Conservation (phyloP, 2,113 vertebrate genomes). For the Leuciscus idus region DNA sequence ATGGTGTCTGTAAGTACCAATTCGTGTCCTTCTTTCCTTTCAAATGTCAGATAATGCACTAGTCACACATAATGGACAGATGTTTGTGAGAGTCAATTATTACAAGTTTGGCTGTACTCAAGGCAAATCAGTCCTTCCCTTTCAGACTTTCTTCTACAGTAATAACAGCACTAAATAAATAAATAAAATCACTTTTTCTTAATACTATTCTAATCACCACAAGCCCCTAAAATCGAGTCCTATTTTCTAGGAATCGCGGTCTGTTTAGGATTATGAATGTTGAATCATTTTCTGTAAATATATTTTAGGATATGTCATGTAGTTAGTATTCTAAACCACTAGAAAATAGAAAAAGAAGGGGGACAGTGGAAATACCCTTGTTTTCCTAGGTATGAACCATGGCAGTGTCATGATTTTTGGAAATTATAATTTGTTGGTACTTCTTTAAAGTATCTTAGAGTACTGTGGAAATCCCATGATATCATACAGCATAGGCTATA, state of each 20-base stretch:
- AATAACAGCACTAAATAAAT: neutral
- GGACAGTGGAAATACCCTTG: too few species aligned
- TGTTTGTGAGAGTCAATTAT: neutral
- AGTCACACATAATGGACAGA: neutral
- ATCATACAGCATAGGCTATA: too few species aligned
- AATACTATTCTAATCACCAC: neutral
- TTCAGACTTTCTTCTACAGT: neutral
- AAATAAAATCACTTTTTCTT: neutral
- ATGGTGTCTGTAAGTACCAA: neutral
- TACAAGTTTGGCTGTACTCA: neutral
- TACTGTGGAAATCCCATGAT: too few species aligned
- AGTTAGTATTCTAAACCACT: too few species aligned
- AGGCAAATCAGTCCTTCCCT: neutral
- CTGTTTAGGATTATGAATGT: neutral
- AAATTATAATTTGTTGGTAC: too few species aligned
- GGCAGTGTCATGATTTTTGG: too few species aligned
- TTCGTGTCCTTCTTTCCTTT: neutral
- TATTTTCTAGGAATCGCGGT: neutral
- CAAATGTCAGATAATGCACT: constrained; percentile 15
- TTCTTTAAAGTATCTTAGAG: too few species aligned
- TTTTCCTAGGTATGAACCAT: too few species aligned
- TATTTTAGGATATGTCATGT: too few species aligned
- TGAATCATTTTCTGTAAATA: neutral
- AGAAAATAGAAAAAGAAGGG: too few species aligned
- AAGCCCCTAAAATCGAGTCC: neutral